phyloP scores from a whole-genome alignment of 2,113 vertebrate species.

The Trogon melanurus region DNA sequence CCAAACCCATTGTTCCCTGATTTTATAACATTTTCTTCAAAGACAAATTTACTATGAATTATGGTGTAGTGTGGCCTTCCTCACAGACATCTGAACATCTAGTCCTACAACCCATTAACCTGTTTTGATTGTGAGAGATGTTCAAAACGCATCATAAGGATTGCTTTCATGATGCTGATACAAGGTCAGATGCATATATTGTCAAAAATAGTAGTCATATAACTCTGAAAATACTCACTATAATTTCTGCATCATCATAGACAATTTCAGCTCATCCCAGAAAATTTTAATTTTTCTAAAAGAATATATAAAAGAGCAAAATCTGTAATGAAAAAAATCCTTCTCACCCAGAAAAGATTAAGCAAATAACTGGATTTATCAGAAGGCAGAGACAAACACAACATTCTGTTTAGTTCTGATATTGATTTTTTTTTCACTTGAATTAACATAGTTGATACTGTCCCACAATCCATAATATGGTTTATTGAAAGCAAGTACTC shows the following conservation, averaged over 20 bases:
- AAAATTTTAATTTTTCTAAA: background rate
- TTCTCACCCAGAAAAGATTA: background rate
- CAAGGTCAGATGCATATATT: background rate
- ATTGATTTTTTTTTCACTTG: background rate
- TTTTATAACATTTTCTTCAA: background rate
- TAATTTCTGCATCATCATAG: background rate
- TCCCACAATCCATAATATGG: background rate
- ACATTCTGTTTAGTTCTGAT: background rate
- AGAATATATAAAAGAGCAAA: background rate
- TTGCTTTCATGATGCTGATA: background rate
- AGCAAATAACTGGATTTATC: background rate
- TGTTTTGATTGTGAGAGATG: background rate
- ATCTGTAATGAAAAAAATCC: background rate
- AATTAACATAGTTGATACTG: conserved; percentile 4
- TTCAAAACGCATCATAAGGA: background rate
- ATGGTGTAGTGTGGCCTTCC: background rate
- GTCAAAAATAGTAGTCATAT: background rate
- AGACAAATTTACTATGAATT: background rate
- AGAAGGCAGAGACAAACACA: background rate
- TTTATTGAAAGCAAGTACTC: conserved; percentile 18
- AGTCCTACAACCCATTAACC: background rate
- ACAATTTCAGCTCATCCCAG: background rate
- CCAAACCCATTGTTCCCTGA: background rate
- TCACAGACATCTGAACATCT: background rate
- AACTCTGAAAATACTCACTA: background rate